Evolutionary conservation across 2,797 vertebrate genomes (phyloP).

Genomic region (Danio kyathit): DNA sequence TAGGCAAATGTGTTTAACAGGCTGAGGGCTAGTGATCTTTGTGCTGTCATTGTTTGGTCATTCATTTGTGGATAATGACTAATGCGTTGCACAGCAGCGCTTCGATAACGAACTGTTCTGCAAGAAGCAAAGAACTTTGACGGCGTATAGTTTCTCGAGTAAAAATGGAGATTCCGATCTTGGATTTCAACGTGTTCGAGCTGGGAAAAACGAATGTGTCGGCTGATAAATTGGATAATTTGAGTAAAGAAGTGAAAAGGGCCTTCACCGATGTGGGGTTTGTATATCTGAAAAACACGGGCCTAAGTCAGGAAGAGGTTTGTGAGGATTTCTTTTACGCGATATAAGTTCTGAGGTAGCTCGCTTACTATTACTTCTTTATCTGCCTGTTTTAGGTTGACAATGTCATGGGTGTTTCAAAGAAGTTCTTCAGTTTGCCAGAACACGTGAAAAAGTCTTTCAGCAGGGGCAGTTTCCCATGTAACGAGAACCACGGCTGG

Average conservation of each 20-base stretch:
- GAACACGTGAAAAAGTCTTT: conserved; percentile 71
- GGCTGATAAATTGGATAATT: conserved; percentile 28
- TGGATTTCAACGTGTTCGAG: conserved; percentile 71
- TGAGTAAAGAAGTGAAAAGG: conserved; percentile 62
- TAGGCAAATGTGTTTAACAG: not conserved
- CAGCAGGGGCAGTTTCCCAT: conserved; percentile 58
- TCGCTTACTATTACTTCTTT: not conserved
- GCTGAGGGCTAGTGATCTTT: not conserved
- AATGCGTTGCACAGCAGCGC: not conserved
- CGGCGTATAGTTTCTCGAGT: not conserved
- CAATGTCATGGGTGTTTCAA: conserved; percentile 66
- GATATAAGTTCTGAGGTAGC: not conserved
- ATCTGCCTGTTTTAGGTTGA: conserved; percentile 66
- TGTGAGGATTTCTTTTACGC: not conserved
- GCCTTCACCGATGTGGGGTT: conserved; percentile 77
- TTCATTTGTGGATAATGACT: not conserved
- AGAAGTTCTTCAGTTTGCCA: conserved; percentile 76
- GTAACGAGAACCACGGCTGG: conserved; percentile 74
- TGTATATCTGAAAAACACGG: conserved; percentile 76
- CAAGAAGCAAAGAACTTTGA: not conserved
- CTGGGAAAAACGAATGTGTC: conserved; percentile 43
- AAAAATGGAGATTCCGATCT: conserved; percentile 71
- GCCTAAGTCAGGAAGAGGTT: conserved; percentile 75
- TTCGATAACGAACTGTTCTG: not conserved
- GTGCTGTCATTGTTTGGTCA: not conserved